Percentiles rank a stretch among this genome's conserved stretches.
Evolutionary conservation across 2,888 invertebrate genomes (phyloP).

Genomic region (Calameuta filiformis): DNA sequence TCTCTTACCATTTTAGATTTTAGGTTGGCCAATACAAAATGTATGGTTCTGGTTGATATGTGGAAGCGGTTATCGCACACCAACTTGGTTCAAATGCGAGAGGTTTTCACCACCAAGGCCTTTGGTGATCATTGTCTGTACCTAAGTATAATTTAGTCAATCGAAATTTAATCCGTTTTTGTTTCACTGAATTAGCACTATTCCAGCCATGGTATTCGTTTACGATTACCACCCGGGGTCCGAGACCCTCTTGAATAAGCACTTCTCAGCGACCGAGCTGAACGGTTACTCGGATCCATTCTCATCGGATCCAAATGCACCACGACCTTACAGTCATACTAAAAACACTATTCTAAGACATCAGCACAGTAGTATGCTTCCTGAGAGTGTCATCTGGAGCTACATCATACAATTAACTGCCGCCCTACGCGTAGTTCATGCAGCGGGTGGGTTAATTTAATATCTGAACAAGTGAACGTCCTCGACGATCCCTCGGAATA

Average conservation of each 20-base stretch:
- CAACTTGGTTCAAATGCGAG: conserved; percentile 91
- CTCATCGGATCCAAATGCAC: conserved; percentile 84
- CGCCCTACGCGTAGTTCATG: conserved; percentile 91
- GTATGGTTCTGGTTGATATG: conserved; percentile 86
- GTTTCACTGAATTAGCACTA: conserved; percentile 32
- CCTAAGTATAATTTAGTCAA: conserved; percentile 11
- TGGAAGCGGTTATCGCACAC: conserved; percentile 97
- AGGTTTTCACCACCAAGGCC: conserved; percentile 94
- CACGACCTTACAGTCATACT: conserved; percentile 83
- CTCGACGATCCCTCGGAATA: neutral
- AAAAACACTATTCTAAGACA: conserved; percentile 85
- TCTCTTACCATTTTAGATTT: conserved; percentile 70
- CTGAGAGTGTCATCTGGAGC: conserved; percentile 94
- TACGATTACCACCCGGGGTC: conserved; percentile 96
- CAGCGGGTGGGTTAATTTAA: conserved; percentile 63
- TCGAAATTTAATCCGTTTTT: conserved; percentile 18
- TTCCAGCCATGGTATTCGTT: conserved; percentile 91
- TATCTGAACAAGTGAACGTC: neutral
- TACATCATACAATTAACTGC: conserved; percentile 95
- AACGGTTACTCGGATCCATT: conserved; percentile 83
- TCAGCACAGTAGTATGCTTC: conserved; percentile 79
- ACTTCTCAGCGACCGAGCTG: conserved; percentile 76
- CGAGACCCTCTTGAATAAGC: conserved; percentile 87
- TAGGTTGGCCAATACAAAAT: conserved; percentile 84
- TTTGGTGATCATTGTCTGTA: conserved; percentile 95